Evolutionary conservation across 2,888 invertebrate species (phyloP).

Genomic region (Limenitis arthemis): DNA sequence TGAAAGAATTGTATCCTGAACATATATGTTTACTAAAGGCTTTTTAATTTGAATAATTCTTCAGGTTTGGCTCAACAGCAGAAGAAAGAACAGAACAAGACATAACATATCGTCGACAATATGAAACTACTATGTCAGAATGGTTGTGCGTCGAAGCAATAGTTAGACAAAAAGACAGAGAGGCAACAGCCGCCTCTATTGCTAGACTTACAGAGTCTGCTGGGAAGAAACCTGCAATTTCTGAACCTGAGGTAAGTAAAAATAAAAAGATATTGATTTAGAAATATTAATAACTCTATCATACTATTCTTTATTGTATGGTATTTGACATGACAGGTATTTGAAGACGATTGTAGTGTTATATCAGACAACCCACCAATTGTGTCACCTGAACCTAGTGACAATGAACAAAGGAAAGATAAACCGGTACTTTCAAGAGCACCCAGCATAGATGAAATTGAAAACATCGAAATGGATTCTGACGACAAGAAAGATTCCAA

Average conservation of each 20-base stretch:
- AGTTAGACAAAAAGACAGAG: conserved; percentile 85
- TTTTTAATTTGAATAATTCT: too few relatives aligned
- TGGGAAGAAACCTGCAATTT: conserved; percentile 58
- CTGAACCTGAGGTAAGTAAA: conserved; percentile 31
- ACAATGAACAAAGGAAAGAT: conserved; percentile 56
- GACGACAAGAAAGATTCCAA: conserved; percentile 49
- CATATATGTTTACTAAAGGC: too few relatives aligned
- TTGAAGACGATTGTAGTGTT: conserved; percentile 71
- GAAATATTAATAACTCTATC: neutral
- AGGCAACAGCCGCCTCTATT: conserved; percentile 87
- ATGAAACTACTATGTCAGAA: conserved; percentile 94
- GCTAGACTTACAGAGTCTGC: conserved; percentile 86
- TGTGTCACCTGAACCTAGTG: conserved; percentile 65
- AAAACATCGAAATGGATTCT: conserved; percentile 59
- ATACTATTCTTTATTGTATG: conserved; percentile 1
- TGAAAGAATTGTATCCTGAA: too few relatives aligned
- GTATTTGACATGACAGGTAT: conserved; percentile 66
- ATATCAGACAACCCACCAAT: conserved; percentile 69
- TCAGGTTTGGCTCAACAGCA: conserved; percentile 77
- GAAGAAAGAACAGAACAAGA: conserved; percentile 78
- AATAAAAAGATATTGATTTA: too few relatives aligned
- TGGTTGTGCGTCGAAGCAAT: conserved; percentile 97
- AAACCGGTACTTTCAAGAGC: conserved; percentile 59
- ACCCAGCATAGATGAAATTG: conserved; percentile 64
- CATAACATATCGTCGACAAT: conserved; percentile 78